A percentile compares a stretch with the other conserved stretches of the same genome.
phyloP scores from a whole-genome alignment of 2,888 invertebrate genomes.

The Sycophila texana region DNA sequence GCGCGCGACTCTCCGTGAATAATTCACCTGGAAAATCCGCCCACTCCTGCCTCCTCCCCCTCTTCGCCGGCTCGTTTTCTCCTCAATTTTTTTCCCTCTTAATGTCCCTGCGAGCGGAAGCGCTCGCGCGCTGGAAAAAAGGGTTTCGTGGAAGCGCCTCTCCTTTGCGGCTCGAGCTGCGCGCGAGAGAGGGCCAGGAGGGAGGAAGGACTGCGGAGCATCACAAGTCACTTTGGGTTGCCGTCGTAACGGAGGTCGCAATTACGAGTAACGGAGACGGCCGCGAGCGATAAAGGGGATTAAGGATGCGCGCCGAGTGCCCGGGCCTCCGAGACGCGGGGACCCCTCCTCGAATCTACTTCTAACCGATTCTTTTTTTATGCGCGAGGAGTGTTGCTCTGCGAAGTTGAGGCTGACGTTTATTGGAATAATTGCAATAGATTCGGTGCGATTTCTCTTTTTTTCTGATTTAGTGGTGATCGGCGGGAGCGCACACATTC shows the following conservation, averaged over 20 bases:
- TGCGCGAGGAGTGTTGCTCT: too few relatives aligned
- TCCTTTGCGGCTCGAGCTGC: conserved; percentile 19
- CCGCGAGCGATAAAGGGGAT: conserved; percentile 51
- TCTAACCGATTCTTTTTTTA: too few relatives aligned
- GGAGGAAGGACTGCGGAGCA: conserved; percentile 22
- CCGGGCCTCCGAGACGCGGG: neutral
- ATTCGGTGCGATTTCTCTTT: neutral
- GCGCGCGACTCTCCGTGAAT: conserved; percentile 57
- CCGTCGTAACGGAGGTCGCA: conserved; percentile 52
- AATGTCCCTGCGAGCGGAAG: conserved; percentile 58
- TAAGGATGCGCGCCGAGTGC: conserved; percentile 42
- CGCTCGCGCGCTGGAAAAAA: conserved; percentile 53
- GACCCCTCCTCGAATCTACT: too few relatives aligned
- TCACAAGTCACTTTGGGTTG: conserved; percentile 36
- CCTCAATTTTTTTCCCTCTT: conserved; percentile 29
- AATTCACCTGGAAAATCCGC: conserved; percentile 69
- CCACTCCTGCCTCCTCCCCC: conserved; percentile 5
- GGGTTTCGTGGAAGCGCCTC: conserved; percentile 52
- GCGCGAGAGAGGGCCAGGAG: conserved; percentile 19
- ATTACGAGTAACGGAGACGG: conserved; percentile 56
- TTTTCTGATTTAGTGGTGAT: neutral
- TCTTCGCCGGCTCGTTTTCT: neutral
- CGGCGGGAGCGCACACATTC: too few relatives aligned
- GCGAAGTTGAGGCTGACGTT: too few relatives aligned
- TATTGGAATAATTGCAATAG: too few relatives aligned